Evolutionary conservation across 2,888 invertebrate species (phyloP), one percentile per base, ranked within the genome.

Genomic region (Lithophane socia): DNA sequence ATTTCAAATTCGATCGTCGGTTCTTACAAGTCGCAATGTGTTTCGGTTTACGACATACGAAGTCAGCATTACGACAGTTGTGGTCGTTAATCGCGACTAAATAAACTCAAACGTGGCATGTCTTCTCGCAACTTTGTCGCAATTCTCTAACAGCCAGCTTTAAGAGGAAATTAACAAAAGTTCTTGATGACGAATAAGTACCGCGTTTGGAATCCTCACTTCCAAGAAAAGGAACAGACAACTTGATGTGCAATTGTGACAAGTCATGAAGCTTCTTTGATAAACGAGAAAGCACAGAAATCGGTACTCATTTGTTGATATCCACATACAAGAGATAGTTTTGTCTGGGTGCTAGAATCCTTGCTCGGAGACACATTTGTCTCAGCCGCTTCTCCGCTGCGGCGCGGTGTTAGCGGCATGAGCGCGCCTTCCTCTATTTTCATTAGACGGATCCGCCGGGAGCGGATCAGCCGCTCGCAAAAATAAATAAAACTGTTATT

Each of bases 401-500:
- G 73, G 68, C 83, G 85, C 84, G 85, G 78, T 84, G 89, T 90
- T 89, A 87, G 89, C 90, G 89, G 88, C 86, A 73, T 86, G 91
- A 91, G 91, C 88, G 91, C 91, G 91, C 85, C 91, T 91, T 92
- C 91, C 93, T 94, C 94, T 93, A 94, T 96, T 96, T 95, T 96
- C 96, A 95, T 96, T 95, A 95, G 93, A 91, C 91, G 90, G 92
- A 93, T 94, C 95, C 95, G 90, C 92, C 85, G 95, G 94, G 94
- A 94, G 94, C 84, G 95, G 96, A 96, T 96, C 95, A 95, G 93
- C 84, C 94, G 94, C 94, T 94, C 93, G 95, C 95, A 96, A 96
- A 96, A 96, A 96, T 96, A 96, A 96, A 96, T 96, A 96, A 96
- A 96, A 96, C 95, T 96, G 96, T 96, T 96, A 96, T 96, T 96